These are phyloP conservation scores for Aphidius ervi DNA, from an alignment of 1,140 invertebrate genomes.

Conservation along the genomic window DNA sequence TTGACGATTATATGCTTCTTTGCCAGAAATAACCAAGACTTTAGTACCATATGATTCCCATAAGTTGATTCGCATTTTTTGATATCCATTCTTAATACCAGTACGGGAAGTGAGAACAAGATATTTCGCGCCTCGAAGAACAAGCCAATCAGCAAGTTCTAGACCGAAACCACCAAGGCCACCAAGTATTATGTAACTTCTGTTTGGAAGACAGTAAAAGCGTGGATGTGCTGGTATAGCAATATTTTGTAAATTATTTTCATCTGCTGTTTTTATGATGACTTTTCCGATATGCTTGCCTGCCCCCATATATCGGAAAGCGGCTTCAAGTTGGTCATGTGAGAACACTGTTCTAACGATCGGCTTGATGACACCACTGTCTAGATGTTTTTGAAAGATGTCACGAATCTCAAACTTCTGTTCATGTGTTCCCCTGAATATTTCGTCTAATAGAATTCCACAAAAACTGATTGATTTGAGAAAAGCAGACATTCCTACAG, in stretches of 20 bases:
- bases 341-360: conserved; percentile 48
- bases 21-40: conserved; percentile 51
- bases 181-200: conserved; percentile 56
- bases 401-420: conserved; percentile 32
- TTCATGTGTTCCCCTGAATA: conserved; percentile 52
- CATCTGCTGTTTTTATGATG: conserved; percentile 58
- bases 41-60: conserved; percentile 57
- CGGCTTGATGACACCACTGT: conserved; percentile 52
- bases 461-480: conserved; percentile 77
- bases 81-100: conserved; percentile 68
- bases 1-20: conserved; percentile 48
- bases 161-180: conserved; percentile 80
- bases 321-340: conserved; percentile 48
- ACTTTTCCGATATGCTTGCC: conserved; percentile 77
- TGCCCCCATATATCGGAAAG: conserved; percentile 63
- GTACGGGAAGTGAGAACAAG: conserved; percentile 68
- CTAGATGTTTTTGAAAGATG: conserved; percentile 55
- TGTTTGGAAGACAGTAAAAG: conserved; percentile 51
- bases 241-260: conserved; percentile 34
- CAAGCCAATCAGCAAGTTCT: conserved; percentile 73
- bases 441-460: conserved; percentile 65
- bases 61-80: conserved; percentile 51
- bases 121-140: conserved; percentile 64
- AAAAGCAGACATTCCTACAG: conserved; percentile 71
- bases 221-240: conserved; percentile 51